Conservation (phyloP, 2,888 invertebrate genomes). For the Macrophya alboannulata region DNA sequence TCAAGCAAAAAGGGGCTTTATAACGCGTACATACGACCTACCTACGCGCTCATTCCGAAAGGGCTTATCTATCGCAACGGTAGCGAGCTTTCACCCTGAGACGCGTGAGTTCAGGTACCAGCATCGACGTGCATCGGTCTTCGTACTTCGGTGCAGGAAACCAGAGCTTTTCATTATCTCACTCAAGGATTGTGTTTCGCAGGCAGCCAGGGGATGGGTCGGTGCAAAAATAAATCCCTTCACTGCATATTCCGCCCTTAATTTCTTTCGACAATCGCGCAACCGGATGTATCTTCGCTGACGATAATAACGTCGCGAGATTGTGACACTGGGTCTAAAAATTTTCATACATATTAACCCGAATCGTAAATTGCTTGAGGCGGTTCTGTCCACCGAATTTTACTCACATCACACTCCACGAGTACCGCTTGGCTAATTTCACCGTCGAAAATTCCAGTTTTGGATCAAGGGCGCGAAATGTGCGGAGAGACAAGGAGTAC, state of each 20-base stretch:
- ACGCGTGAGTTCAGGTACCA: background rate
- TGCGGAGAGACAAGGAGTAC: background rate
- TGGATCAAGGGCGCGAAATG: background rate
- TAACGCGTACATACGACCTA: background rate
- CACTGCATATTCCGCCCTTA: background rate
- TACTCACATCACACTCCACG: too few species aligned
- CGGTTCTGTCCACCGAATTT: background rate
- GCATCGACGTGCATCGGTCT: background rate
- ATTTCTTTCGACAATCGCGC: background rate
- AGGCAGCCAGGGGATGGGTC: background rate
- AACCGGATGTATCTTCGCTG: background rate
- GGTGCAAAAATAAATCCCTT: background rate
- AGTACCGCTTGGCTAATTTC: too few species aligned
- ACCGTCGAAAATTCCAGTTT: background rate
- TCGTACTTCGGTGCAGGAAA: background rate
- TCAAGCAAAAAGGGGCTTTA: slow-evolving; percentile 36
- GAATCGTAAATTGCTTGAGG: background rate
- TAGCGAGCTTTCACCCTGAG: background rate
- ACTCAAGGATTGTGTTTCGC: background rate
- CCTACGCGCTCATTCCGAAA: background rate
- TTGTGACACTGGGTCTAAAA: background rate
- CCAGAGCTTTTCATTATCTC: background rate
- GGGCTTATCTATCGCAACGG: background rate
- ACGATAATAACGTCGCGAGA: background rate
- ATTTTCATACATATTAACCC: background rate